A percentile compares a stretch with the other conserved stretches of the same genome.
phyloP scores from a whole-genome alignment of 2,113 vertebrate species.

The Sturnira hondurensis region DNA sequence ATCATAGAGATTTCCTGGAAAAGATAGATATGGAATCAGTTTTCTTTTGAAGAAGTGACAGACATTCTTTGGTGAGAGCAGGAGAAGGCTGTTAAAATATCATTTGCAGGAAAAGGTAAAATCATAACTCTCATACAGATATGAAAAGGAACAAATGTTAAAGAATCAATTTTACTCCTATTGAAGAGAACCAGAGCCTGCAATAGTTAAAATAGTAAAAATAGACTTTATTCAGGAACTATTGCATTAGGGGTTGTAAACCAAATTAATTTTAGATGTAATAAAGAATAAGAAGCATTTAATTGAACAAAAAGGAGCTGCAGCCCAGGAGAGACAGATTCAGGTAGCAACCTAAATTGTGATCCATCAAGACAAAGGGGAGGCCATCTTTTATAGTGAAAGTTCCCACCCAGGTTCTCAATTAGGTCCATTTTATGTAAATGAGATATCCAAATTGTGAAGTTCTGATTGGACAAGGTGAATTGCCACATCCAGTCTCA shows the following conservation, averaged over 20 bases:
- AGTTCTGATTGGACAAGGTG: background rate
- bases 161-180: conserved; percentile 17
- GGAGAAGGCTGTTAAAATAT: background rate
- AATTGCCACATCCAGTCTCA: too few relatives aligned
- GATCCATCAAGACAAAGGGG: background rate
- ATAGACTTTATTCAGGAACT: conserved; percentile 5
- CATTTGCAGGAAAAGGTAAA: conserved; percentile 24
- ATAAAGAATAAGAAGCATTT: background rate
- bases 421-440: background rate
- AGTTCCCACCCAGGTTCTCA: background rate
- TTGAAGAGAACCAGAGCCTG: conserved; percentile 2
- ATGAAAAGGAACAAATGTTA: background rate
- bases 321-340: background rate
- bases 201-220: background rate
- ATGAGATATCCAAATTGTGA: background rate
- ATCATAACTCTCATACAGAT: conserved; percentile 17
- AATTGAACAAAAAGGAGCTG: background rate
- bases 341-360: background rate
- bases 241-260: background rate
- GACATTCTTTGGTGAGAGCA: background rate
- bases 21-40: background rate
- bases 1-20: conserved; percentile 17
- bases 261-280: background rate
- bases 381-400: background rate
- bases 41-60: conserved; percentile 32